phyloP scores from a whole-genome alignment of 1,140 invertebrate species.

The Apis florea region DNA sequence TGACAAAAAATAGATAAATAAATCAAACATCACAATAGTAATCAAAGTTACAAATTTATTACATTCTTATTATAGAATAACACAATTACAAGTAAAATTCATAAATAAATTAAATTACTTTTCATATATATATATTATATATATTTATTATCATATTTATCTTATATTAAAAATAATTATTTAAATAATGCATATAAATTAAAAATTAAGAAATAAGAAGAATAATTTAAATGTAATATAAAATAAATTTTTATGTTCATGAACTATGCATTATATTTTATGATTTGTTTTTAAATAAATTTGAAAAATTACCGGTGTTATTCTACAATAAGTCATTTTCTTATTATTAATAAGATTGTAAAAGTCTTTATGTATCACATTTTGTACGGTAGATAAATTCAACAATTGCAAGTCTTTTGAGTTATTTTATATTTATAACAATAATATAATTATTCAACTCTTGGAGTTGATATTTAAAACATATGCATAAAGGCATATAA shows the following conservation, averaged over 20 bases:
- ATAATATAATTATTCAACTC: slow-evolving; percentile 52
- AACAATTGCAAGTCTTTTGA: slow-evolving; percentile 42
- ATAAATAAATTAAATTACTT: background rate
- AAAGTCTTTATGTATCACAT: slow-evolving; percentile 61
- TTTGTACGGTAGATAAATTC: slow-evolving; percentile 41
- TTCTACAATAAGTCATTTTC: slow-evolving; percentile 49
- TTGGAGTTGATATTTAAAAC: slow-evolving; percentile 49
- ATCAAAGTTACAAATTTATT: slow-evolving; percentile 43
- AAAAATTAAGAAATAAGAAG: background rate
- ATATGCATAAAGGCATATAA: slow-evolving; percentile 42
- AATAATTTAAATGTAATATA: background rate
- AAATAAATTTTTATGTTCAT: background rate
- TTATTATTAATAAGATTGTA: slow-evolving; percentile 43
- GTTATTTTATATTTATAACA: slow-evolving; percentile 49
- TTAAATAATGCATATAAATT: background rate
- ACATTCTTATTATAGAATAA: slow-evolving; percentile 63
- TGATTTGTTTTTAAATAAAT: slow-evolving; percentile 1
- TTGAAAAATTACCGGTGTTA: slow-evolving; percentile 47
- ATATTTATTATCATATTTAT: background rate
- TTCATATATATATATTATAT: background rate
- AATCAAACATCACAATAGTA: slow-evolving; percentile 54
- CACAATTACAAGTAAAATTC: slow-evolving; percentile 45
- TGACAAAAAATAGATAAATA: slow-evolving; percentile 61
- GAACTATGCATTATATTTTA: background rate
- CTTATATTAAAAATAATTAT: background rate